Conservation (phyloP, 1,140 invertebrate genomes). For the Oscheius sp. region DNA sequence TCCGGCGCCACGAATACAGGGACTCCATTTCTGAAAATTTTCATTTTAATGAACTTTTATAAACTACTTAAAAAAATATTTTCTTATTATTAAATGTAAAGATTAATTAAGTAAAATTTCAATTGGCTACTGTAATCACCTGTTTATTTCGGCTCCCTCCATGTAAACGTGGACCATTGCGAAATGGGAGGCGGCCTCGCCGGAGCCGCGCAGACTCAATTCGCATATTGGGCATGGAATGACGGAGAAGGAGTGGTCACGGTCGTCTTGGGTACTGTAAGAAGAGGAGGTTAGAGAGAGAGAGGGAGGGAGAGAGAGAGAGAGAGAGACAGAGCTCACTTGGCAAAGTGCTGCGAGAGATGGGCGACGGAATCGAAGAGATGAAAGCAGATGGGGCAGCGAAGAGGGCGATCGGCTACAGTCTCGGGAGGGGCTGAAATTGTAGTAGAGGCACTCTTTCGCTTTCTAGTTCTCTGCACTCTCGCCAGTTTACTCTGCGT, state of each 20-base stretch:
- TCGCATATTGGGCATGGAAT: conserved; percentile 24
- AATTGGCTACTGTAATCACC: too few species aligned
- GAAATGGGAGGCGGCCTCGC: conserved; percentile 5
- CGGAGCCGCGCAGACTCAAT: not conserved
- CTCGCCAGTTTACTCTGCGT: too few species aligned
- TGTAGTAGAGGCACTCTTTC: too few species aligned
- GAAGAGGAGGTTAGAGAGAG: not conserved
- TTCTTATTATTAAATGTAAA: too few species aligned
- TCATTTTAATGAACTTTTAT: too few species aligned
- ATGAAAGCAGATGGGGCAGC: conserved; percentile 5
- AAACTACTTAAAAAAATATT: too few species aligned
- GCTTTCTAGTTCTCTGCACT: too few species aligned
- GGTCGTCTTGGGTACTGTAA: conserved; percentile 15
- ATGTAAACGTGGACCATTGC: not conserved
- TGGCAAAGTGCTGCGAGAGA: conserved; percentile 5
- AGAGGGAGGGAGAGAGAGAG: not conserved
- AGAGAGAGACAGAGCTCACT: not conserved
- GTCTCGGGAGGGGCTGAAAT: too few species aligned
- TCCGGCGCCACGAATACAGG: too few species aligned
- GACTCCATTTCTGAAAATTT: too few species aligned
- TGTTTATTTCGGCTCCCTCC: too few species aligned
- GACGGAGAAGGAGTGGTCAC: conserved; percentile 14
- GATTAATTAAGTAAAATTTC: too few species aligned
- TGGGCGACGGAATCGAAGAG: not conserved
- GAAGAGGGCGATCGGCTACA: not conserved